Percentiles rank a stretch among this genome's conserved stretches.
These are phyloP conservation scores for Amphimedon queenslandica DNA, from an alignment of 37 sponge, comb jelly and placozoan genomes.

Conservation along the genomic window DNA sequence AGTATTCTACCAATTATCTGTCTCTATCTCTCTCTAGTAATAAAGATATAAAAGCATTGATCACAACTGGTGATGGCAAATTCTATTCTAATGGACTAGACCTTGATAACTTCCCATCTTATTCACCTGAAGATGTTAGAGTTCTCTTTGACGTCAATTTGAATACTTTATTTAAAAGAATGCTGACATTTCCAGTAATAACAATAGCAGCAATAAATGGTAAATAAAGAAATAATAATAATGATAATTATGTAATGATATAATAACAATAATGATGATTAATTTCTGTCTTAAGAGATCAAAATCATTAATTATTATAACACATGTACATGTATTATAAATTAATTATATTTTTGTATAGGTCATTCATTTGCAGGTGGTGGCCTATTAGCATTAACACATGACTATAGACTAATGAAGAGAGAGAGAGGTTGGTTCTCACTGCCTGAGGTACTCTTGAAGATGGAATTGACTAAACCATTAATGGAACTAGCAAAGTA, in stretches of 20 bases:
- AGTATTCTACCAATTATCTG: too few relatives aligned
- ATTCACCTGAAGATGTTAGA: not conserved
- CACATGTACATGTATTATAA: too few relatives aligned
- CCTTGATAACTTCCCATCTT: slow-evolving; percentile 11
- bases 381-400: slow-evolving; percentile 44
- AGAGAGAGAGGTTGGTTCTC: slow-evolving; percentile 65
- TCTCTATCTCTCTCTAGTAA: too few relatives aligned
- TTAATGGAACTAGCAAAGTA: slow-evolving; percentile 38
- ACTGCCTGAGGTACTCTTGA: slow-evolving; percentile 47
- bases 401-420: slow-evolving; percentile 68
- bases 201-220: slow-evolving; percentile 82
- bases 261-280: too few relatives aligned
- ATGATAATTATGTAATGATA: slow-evolving; percentile 3
- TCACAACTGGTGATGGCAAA: slow-evolving; percentile 72
- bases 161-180: slow-evolving; percentile 22
- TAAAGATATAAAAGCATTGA: slow-evolving; percentile 8
- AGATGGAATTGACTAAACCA: slow-evolving; percentile 25
- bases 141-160: slow-evolving; percentile 4
- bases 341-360: slow-evolving; percentile 12
- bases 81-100: slow-evolving; percentile 67
- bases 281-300: too few relatives aligned
- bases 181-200: slow-evolving; percentile 60
- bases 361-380: slow-evolving; percentile 77
- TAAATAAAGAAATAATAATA: slow-evolving; percentile 5
- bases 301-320: too few relatives aligned